Evolutionary conservation across 37 sponge, comb jelly and placozoan species (phyloP).

Genomic region (Axinella damicornis): DNA sequence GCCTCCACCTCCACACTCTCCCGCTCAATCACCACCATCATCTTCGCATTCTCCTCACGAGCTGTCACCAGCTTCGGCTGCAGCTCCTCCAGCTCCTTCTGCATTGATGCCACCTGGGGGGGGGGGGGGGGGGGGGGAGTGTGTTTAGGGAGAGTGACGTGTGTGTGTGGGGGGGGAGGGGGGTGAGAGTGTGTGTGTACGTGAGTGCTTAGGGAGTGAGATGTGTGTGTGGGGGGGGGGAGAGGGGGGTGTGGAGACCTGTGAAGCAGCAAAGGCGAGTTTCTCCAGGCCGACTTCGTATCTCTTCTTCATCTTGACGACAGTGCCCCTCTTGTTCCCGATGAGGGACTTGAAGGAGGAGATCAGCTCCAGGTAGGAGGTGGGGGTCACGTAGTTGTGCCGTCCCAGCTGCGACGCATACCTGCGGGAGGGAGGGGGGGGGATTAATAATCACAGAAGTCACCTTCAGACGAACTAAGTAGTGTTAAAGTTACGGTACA

Average conservation of each 20-base stretch:
- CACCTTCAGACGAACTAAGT: no score
- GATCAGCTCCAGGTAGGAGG: conserved; percentile 98
- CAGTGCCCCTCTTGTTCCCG: conserved; percentile 82
- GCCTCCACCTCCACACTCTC: conserved; percentile 90
- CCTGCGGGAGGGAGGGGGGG: conserved; percentile 26
- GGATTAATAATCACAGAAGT: no score
- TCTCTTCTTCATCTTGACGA: conserved; percentile 89
- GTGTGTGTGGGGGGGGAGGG: neutral
- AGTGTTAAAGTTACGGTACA: no score
- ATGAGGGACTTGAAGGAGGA: conserved; percentile 95
- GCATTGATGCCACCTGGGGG: conserved; percentile 92
- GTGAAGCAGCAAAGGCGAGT: conserved; percentile 96
- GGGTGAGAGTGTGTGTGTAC: conserved; percentile 62
- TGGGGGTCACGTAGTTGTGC: conserved; percentile 98
- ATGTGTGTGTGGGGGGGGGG: neutral
- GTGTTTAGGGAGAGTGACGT: no score
- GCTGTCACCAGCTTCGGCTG: conserved; percentile 96
- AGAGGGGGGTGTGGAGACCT: conserved; percentile 51
- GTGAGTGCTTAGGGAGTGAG: neutral
- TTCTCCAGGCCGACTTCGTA: conserved; percentile 97
- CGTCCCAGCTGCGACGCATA: conserved; percentile 81
- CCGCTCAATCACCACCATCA: conserved; percentile 95
- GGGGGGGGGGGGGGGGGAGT: neutral
- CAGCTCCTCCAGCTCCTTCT: conserved; percentile 95
- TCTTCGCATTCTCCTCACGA: conserved; percentile 88